Evolutionary conservation across 2,113 vertebrate species (phyloP).

Genomic region (Apodemus speciosus): DNA sequence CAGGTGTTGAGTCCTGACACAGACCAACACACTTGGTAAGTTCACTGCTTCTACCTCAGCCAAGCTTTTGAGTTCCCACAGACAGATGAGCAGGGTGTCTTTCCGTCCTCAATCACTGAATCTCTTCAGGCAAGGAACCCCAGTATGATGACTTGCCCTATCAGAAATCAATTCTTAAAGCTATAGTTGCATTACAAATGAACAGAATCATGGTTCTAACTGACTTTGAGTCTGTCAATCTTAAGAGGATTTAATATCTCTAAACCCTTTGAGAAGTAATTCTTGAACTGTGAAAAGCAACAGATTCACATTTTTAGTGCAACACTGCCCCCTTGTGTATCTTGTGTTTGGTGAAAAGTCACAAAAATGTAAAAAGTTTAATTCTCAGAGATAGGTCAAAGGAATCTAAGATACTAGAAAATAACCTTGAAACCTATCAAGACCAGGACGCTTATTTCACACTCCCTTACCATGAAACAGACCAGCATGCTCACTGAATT

Average conservation of each 20-base stretch:
- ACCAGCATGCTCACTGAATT: not conserved
- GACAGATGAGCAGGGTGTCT: not conserved
- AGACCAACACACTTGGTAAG: not conserved
- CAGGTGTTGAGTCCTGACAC: not conserved
- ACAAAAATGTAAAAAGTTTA: not conserved
- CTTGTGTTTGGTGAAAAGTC: not conserved
- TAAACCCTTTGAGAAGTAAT: slow-evolving; percentile 50
- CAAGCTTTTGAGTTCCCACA: not conserved
- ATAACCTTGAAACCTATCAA: not conserved
- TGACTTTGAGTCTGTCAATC: slow-evolving; percentile 24
- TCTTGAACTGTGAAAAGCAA: not conserved
- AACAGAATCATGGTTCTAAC: slow-evolving; percentile 39
- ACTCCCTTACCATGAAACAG: not conserved
- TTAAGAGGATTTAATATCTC: slow-evolving; percentile 38
- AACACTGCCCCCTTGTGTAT: slow-evolving; percentile 80
- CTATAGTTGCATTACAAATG: slow-evolving; percentile 30
- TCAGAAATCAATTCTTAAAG: slow-evolving; percentile 17
- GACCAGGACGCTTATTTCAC: not conserved
- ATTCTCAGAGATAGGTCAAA: not conserved
- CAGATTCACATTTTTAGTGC: slow-evolving; percentile 55
- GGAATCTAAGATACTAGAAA: not conserved
- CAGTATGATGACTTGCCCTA: not conserved
- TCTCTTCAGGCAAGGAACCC: not conserved
- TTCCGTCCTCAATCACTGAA: not conserved
- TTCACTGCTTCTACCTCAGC: not conserved